These are phyloP conservation scores for Anas capensis DNA, from an alignment of 2,797 vertebrate species.

Conservation along the genomic window DNA sequence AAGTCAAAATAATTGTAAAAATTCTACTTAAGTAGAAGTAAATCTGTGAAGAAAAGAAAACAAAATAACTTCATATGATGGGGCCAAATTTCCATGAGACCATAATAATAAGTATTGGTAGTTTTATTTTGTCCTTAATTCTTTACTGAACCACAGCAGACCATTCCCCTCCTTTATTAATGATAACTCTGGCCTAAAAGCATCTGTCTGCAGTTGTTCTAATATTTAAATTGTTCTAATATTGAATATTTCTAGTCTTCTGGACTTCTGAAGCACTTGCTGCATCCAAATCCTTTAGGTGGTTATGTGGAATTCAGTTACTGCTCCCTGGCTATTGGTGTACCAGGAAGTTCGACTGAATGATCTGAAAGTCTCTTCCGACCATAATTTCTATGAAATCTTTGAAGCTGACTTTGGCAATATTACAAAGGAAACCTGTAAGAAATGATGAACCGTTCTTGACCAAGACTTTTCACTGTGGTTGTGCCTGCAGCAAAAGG, in stretches of 20 bases:
- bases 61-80: not conserved
- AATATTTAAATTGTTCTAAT: not conserved
- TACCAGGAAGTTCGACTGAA: constrained; percentile 9
- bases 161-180: not conserved
- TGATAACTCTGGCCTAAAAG: not conserved
- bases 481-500: not conserved
- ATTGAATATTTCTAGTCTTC: constrained; percentile 21
- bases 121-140: not conserved
- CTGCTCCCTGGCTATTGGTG: constrained; percentile 18
- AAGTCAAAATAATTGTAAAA: not conserved
- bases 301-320: constrained; percentile 25
- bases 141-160: not conserved
- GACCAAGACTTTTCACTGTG: not conserved
- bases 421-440: constrained; percentile 41
- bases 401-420: constrained; percentile 55
- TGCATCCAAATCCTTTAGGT: not conserved
- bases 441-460: not conserved
- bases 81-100: not conserved
- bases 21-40: not conserved
- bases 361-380: not conserved
- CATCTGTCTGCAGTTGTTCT: not conserved
- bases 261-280: not conserved
- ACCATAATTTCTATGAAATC: constrained; percentile 47
- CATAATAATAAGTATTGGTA: not conserved
- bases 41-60: not conserved